These are phyloP conservation scores for Hylia prasina DNA, from an alignment of 2,113 vertebrate species.

Conservation along the genomic window DNA sequence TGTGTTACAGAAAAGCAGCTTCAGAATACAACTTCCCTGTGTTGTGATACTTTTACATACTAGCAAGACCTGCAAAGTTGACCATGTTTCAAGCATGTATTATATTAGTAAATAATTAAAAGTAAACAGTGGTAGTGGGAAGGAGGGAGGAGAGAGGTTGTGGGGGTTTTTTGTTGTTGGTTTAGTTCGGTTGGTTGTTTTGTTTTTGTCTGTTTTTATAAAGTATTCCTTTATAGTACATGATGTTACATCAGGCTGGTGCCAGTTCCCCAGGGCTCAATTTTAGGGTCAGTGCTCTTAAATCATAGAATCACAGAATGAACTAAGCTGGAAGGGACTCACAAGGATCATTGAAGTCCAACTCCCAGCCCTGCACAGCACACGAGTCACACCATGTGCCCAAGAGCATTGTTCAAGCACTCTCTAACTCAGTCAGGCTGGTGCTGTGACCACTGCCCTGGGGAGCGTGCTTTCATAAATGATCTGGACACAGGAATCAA, in stretches of 20 bases:
- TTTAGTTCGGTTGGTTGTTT: neutral
- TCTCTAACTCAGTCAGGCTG: neutral
- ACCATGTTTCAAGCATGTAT: neutral
- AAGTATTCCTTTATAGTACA: neutral
- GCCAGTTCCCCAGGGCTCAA: neutral
- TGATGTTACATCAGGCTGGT: neutral
- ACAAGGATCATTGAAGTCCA: neutral
- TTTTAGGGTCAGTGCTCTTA: neutral
- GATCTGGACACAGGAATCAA: neutral
- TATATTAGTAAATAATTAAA: neutral
- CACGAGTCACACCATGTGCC: neutral
- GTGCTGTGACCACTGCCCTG: neutral
- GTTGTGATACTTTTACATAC: neutral
- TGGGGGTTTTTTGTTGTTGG: neutral
- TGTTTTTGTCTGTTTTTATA: neutral
- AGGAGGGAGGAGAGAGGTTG: accelerated
- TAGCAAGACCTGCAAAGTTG: neutral
- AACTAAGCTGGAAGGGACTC: neutral
- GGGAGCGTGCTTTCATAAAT: neutral
- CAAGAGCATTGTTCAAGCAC: neutral
- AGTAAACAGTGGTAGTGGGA: neutral
- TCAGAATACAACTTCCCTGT: neutral
- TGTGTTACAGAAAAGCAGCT: neutral
- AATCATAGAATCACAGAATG: neutral
- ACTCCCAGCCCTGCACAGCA: neutral